Evolutionary conservation across 2,113 vertebrate species (phyloP).

Genomic region (Ibidorhyncha struthersii): DNA sequence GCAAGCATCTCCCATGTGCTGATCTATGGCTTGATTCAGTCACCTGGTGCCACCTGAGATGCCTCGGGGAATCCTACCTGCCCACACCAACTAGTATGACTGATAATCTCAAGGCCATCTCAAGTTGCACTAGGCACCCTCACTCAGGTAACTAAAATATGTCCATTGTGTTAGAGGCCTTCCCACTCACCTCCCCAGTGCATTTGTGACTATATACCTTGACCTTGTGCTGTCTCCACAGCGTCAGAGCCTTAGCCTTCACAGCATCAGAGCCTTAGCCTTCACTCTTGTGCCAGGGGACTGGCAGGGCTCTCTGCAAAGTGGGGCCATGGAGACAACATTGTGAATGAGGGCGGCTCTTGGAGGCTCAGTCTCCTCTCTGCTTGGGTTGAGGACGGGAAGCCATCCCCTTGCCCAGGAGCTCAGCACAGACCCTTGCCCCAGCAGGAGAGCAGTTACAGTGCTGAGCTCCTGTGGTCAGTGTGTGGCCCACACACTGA

Average conservation of each 20-base stretch:
- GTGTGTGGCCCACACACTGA: rapidly evolving
- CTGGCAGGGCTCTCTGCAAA: neutral
- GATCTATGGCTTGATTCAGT: neutral
- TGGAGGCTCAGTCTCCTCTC: neutral
- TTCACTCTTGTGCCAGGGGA: neutral
- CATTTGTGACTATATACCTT: neutral
- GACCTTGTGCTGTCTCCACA: neutral
- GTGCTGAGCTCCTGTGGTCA: neutral
- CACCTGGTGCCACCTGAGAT: neutral
- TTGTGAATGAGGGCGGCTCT: neutral
- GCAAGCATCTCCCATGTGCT: neutral
- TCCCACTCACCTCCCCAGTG: neutral
- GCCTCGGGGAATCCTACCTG: neutral
- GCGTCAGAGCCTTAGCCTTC: neutral
- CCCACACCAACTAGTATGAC: neutral
- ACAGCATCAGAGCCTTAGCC: neutral
- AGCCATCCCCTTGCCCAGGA: neutral
- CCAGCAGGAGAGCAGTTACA: neutral
- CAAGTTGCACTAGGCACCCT: neutral
- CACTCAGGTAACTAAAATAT: neutral
- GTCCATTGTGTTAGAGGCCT: neutral
- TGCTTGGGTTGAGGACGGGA: rapidly evolving
- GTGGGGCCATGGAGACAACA: neutral
- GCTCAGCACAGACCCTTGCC: neutral
- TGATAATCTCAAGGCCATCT: neutral